Evolutionary conservation across 2,797 vertebrate species (phyloP), one percentile per base, ranked within the genome.

Genomic region (Calcarius lapponicus): DNA sequence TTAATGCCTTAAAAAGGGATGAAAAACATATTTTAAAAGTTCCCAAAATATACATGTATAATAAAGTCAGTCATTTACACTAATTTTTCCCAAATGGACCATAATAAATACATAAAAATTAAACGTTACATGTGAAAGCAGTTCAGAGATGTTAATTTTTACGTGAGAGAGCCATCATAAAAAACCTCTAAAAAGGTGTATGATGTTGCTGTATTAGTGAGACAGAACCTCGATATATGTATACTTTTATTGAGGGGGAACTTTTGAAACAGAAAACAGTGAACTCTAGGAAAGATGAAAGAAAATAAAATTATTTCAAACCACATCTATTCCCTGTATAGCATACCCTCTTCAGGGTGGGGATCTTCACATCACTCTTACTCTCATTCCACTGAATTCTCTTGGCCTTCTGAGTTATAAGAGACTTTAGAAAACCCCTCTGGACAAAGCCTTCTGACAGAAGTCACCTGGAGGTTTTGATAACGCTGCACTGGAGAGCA

Each of bases 11-110:
- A 61, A 71, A 61, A 93, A 61, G 10, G 3, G 13, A 69, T 45
- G 6, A 32, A 65, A 17, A 67, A 38, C 0, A 31, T 24, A 57
- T 67, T 42, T 3, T 3, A 18, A 71, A 51, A 36, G 32, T 17
- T 32, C 7, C 3, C 2, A 31, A 34, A 32, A 16, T 8, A 4
- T 34, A 28, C 9, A 31, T 0, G 0, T 36, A 29, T 38, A 5
- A 38, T 70, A 17, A 28, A 48, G 54, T 12, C n/a, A 53, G 14
- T 13, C 1, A 38, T 21, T 70, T 56, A 62, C 50, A 9, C 2
- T 62, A 29, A 0, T 50, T 75, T 69, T 70, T 50, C 7, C 14
- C 16, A 50, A 42, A 69, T 21, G 25, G n/a, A 29, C 5, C 8
- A 38, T 21, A 62, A 75, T 28, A 62, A 64, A 26, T 26, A 64